Evolutionary conservation across 1,140 invertebrate genomes (phyloP), one percentile per base, ranked within the genome.

Genomic region (Halyomorpha halys): DNA sequence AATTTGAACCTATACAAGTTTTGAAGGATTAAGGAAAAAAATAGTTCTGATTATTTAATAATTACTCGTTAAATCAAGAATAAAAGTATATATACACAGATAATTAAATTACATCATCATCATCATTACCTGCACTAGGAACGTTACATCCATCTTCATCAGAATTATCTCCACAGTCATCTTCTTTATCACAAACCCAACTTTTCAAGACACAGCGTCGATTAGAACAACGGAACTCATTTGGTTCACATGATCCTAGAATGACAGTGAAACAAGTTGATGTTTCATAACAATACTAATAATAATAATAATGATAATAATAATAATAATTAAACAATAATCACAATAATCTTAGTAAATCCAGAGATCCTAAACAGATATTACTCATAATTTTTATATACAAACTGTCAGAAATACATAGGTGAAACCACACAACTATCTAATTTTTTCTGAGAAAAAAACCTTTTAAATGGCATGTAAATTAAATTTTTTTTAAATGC

Each of bases 91-190:
- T 6, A 6, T 39, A 39, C 34, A 39, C 11, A 30, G 8, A 30
- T 39, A 11, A 39, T 39, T 39, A 13, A 8, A 39, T 6, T 39
- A 39, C 13, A 39, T 13, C 1, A 39, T 39, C 11, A n/a, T n/a
- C n/a, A 39, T 8, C 1, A 11, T 67, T 65, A 73, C 73, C 74
- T 30, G 81, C 80, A 6, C 75, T 74, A 27, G 73, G 72, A 11
- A 78, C 73, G 0, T 73, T 77, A 69, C 89, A 91, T 67, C 82
- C 80, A 56, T 76, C 73, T 74, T 91, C 89, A 70, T 92, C 91
- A 1, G 87, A 90, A n/a, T 83, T 82, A 74, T 98, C 95, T 1
- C 83, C 86, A 73, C 97, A 98, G 75, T 98, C 95, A 71, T 92
- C 83, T 67, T 97, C 92, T 5, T 83, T 82, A 74, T 90, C 96